phyloP scores from a whole-genome alignment of 2,113 vertebrate species.

The Nycticorax nycticorax region DNA sequence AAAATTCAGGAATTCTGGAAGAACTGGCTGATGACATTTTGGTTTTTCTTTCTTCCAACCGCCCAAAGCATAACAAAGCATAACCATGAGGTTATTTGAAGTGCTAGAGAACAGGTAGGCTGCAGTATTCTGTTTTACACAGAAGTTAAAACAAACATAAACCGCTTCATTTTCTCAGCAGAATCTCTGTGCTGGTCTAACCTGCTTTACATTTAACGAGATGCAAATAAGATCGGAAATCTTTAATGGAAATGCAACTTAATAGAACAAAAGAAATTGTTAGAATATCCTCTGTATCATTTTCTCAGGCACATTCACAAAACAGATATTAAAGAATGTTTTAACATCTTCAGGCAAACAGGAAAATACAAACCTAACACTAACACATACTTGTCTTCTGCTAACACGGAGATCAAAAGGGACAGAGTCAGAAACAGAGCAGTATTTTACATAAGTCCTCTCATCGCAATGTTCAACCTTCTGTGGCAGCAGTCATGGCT shows the following conservation, averaged over 20 bases:
- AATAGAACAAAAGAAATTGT: not conserved
- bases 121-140: not conserved
- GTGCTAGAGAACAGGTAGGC: not conserved
- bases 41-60: not conserved
- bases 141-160: not conserved
- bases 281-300: not conserved
- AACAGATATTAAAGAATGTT: not conserved
- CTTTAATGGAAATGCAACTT: not conserved
- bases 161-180: not conserved
- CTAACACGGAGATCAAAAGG: constrained; percentile 1
- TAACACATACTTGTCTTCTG: not conserved
- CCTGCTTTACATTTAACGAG: not conserved
- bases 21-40: not conserved
- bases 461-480: not conserved
- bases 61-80: not conserved
- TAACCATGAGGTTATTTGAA: not conserved
- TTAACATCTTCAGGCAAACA: not conserved
- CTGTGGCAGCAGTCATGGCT: not conserved
- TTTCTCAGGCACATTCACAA: not conserved
- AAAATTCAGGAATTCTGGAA: not conserved
- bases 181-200: not conserved
- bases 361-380: not conserved
- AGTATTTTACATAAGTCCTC: not conserved
- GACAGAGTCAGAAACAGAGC: not conserved
- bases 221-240: not conserved